Percentiles rank a stretch among this genome's conserved stretches.
Conservation (phyloP, 2,113 vertebrate genomes). For the Gobiocypris rarus region DNA sequence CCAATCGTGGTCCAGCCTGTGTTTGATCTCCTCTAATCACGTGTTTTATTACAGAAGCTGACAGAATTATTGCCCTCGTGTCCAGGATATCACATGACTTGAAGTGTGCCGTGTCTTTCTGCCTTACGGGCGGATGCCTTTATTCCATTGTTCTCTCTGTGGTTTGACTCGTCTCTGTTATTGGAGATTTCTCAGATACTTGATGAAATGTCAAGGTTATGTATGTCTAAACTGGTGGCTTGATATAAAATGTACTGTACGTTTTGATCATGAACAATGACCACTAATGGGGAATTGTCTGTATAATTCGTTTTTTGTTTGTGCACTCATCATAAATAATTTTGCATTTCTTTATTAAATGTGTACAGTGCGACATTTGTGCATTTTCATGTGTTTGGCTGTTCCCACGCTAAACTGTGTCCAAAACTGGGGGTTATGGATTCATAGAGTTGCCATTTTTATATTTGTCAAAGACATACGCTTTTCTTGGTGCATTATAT, state of each 20-base stretch:
- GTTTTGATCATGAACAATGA: slow-evolving; percentile 9
- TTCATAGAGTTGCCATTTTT: no score
- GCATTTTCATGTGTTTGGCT: no score
- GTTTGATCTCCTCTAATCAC: no score
- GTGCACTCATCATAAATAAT: slow-evolving; percentile 9
- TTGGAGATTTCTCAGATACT: background rate
- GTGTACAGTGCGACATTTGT: background rate
- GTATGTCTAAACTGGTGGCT: background rate
- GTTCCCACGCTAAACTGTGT: no score
- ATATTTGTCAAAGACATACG: no score
- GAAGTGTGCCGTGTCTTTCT: background rate
- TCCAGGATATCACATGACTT: background rate
- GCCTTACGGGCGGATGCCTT: background rate
- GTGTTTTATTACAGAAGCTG: background rate
- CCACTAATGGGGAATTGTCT: slow-evolving; percentile 24
- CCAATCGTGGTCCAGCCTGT: background rate
- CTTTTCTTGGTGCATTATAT: no score
- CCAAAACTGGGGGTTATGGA: no score
- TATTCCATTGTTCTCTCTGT: background rate
- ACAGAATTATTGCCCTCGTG: background rate
- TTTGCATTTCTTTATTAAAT: slow-evolving; percentile 25
- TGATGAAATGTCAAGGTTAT: background rate
- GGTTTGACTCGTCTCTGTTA: background rate
- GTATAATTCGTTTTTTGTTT: slow-evolving; percentile 33
- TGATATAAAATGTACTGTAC: background rate